Base-by-base conservation (phyloP, 2,797 vertebrate species). In the Leptoclinus maculatus region DNA sequence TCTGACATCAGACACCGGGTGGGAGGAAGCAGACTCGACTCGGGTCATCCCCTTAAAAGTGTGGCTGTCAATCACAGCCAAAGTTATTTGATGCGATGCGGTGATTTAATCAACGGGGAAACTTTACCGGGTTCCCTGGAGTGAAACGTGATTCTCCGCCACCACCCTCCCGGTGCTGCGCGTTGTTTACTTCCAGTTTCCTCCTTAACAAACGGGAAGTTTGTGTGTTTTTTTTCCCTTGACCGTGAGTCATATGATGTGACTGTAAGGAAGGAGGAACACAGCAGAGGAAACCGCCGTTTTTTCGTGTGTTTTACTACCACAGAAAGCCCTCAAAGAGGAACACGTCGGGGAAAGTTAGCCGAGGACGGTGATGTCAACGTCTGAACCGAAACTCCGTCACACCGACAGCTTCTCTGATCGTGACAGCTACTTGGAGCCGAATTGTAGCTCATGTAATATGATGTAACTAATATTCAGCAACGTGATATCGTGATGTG, bases 211-310 rank as follows among this genome's bases (percentile, higher is more conserved):
- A 72, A 83, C 83, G 79, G 86, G 89, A 82, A 82, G 83, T 86
- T 85, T 81, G 47, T 76, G 70, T 41, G 68, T 72, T 14, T 14
- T 63, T 72, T 14, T 14, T 63, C 45, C 47, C 3, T 49, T 84
- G 53, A 29, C 36, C 12, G 9, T 23, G 36, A 88, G 91, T 95
- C 95, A 95, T 89, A 92, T 95, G 93, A 94, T 87, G 87, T 27
- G 84, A 84, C 45, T 13, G n/a, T 27, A 14, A 41, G 72, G 70
- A 77, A 82, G 77, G 66, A 87, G 84, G 83, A 87, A 85, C 85
- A 79, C 85, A 82, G 74, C 89, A 47, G 11, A 19, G 27, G 57
- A 70, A 34, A 16, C 56, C 45, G 27, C 63, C 16, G 36, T 32
- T 66, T 27, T 25, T 9, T 17, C 16, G 5, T n/a, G n/a, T 39